Evolutionary conservation across 2,888 invertebrate species (phyloP), one percentile per base, ranked within the genome.

Genomic region (Candidula unifasciata): DNA sequence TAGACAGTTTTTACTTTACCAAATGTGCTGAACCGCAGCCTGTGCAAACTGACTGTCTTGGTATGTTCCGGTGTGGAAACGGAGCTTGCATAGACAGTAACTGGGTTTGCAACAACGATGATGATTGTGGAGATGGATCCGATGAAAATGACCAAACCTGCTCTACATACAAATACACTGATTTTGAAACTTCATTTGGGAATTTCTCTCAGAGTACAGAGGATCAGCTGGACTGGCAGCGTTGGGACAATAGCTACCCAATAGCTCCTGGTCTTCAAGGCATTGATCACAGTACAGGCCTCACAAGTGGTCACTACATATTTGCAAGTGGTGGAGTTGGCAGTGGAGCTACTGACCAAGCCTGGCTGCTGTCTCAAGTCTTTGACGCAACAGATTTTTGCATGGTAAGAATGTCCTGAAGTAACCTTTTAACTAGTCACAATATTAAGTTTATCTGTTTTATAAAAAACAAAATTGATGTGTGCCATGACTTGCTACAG

Each of bases 101-200:
- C 44, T 81, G 76, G 8, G n/a, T 68, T 24, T 93, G 93, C 88
- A 91, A 92, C 85, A 89, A 88, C 80, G 89, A 89, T 16, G 91
- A 92, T 87, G 92, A 92, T 79, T 92, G 92, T 87, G 92, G 91
- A 5, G 93, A 93, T 85, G 84, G 86, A 10, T 89, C 89, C 27
- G 93, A 93, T 88, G 93, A 93, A 86, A 27, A 52, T 0, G 87
- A 82, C 37, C 60, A 79, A 3, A 86, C 85, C 3, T 89, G 89
- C 77, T 52, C 74, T 8, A 86, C 60, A 21, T 87, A 83, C n/a
- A 89, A 89, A 68, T 86, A 89, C 81, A 91, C 91, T 88, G 92
- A 92, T 78, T 74, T 82, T 27, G 90, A 89, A 21, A 71, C 44
- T n/a, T 27, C 80, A 44, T 54, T 74, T 37, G 80, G 80, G 21